Evolutionary conservation across 2,797 vertebrate species (phyloP), one percentile per base, ranked within the genome.

Genomic region (Knipowitschia caucasica): DNA sequence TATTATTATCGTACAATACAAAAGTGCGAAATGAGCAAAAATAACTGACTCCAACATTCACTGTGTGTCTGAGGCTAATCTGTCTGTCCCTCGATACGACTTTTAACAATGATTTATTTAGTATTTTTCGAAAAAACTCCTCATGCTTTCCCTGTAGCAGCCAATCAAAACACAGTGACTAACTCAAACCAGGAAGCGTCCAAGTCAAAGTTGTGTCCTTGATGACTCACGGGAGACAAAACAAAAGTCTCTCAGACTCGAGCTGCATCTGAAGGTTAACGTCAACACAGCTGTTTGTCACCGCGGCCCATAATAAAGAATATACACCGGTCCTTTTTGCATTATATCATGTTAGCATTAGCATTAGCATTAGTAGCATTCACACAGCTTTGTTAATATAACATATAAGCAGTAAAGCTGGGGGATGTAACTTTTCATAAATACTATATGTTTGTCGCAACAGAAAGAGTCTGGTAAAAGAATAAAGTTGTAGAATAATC

Each of bases 281-380:
- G 38, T 73, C 50, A 76, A 51, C 67, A 63, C 30, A 38, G 59
- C 55, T 68, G 30, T 50, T 71, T 35, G 21, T 45, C 72, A 15
- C 55, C 59, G 53, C 53, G 69, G 73, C 75, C 63, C 67, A 73
- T 52, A 71, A 75, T 67, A 64, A 66, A 53, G 45, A 29, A 50
- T 57, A 29, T 63, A 55, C 62, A 56, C 69, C 56, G 27, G 80
- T 78, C 77, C 66, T 75, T 78, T 78, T 66, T n/a, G n/a, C n/a
- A n/a, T n/a, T n/a, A n/a, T n/a, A n/a, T n/a, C n/a, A n/a, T n/a
- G n/a, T n/a, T n/a, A n/a, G n/a, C n/a, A n/a, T n/a, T n/a, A n/a
- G n/a, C n/a, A n/a, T n/a, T n/a, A 81, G 77, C 64, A 73, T 33
- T 54, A 34, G 11, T n/a, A 34, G 4, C 12, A 34, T n/a, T n/a